Percentiles rank a stretch among this genome's conserved stretches.
Conservation (phyloP, 2,888 invertebrate genomes). For the Meta bourneti region DNA sequence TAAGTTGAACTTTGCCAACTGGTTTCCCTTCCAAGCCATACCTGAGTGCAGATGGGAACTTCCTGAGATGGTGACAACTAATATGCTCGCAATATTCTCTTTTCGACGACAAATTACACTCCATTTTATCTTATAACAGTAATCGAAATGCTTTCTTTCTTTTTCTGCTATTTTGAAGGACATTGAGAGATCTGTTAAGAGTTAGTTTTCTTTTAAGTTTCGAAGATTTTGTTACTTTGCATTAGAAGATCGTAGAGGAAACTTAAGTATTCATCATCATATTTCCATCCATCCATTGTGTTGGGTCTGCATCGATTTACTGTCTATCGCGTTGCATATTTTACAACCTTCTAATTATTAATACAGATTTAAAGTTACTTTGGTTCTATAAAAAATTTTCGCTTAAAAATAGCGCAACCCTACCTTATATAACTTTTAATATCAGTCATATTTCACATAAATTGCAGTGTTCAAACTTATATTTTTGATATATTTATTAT, state of each 20-base stretch:
- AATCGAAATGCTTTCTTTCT: neutral
- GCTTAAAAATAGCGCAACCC: too few relatives aligned
- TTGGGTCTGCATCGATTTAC: neutral
- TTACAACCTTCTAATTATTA: too few relatives aligned
- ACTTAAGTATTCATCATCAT: neutral
- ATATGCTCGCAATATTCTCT: neutral
- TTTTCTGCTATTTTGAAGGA: neutral
- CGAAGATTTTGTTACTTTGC: neutral
- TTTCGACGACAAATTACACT: neutral
- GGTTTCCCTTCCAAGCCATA: constrained; percentile 11
- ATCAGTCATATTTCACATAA: too few relatives aligned
- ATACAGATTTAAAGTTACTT: too few relatives aligned
- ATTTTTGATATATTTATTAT: too few relatives aligned
- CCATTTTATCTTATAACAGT: neutral
- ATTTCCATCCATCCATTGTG: neutral
- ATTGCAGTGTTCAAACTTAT: too few relatives aligned
- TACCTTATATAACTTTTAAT: too few relatives aligned
- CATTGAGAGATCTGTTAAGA: neutral
- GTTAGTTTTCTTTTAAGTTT: neutral
- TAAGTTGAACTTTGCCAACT: neutral
- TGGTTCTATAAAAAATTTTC: too few relatives aligned
- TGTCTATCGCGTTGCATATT: neutral
- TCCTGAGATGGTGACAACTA: constrained; percentile 48
- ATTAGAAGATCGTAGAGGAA: neutral
- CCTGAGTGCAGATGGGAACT: constrained; percentile 38